Evolutionary conservation across 2,797 vertebrate genomes (phyloP).

Genomic region (Stomatorhinus walkeri): DNA sequence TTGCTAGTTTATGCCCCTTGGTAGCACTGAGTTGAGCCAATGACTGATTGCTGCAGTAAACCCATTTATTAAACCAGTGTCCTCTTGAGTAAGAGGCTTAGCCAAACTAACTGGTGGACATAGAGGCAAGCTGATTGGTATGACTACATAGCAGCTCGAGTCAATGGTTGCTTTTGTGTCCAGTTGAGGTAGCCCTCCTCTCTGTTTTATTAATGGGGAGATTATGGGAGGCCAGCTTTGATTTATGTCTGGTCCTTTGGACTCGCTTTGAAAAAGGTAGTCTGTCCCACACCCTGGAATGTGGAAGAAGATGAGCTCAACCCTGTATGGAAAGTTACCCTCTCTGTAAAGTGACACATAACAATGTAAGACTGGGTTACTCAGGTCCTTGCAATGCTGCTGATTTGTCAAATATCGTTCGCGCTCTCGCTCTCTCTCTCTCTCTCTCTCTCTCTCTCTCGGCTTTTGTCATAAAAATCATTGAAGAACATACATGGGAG

Average conservation of each 20-base stretch:
- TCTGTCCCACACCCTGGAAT: neutral
- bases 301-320: neutral
- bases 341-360: neutral
- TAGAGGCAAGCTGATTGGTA: neutral
- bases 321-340: neutral
- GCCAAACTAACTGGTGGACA: neutral
- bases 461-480: neutral
- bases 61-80: neutral
- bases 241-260: neutral
- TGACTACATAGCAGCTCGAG: neutral
- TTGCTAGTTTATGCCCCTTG: neutral
- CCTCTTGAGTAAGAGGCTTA: neutral
- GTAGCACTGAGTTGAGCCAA: neutral
- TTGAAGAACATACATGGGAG: neutral
- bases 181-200: neutral
- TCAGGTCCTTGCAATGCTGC: neutral
- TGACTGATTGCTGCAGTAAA: slow-evolving; percentile 1
- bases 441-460: neutral
- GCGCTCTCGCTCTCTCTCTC: too few relatives aligned
- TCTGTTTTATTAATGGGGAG: neutral
- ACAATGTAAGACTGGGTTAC: neutral
- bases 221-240: slow-evolving; percentile 2
- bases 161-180: neutral
- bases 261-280: neutral
- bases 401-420: neutral